Evolutionary conservation across 2,797 vertebrate species (phyloP), one percentile per base, ranked within the genome.

Genomic region (Lagocephalus sceleratus): DNA sequence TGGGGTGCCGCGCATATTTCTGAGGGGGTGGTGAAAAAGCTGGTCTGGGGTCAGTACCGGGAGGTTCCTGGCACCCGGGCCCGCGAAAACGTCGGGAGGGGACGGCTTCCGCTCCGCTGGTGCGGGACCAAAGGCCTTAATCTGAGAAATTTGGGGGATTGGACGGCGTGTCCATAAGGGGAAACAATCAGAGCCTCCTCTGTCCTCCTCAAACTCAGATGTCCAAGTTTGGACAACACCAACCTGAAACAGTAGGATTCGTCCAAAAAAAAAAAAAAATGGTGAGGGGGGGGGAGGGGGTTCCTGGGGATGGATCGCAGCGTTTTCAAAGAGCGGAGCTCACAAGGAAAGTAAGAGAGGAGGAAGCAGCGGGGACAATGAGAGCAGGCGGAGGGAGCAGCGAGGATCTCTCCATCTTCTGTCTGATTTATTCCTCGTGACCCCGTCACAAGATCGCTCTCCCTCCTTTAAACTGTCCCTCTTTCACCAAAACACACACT

Each of bases 361-460:
- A 12, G 57, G 64, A 60, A 42, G 23, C 14, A 68, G 64, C 46
- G 39, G 8, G 15, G 17, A 42, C 16, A 8, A 42, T 41, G 19
- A 42, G 19, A n/a, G 19, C 9, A 19, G 19, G 17, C 17, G 16
- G 3, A 9, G 39, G 6, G 39, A n/a, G 39, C 40, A 3, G 40
- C 5, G 46, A 74, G 58, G 68, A 82, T 73, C 80, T 76, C 72
- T 68, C 54, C 58, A 59, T 54, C 70, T 82, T 74, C 84, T 64
- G 82, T 88, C 83, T 84, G 84, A 90, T 87, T 87, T 84, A 85
- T 85, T 88, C 87, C 84, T 84, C 78, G 85, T 88, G 86, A 88
- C 81, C 84, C 75, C 47, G 55, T 88, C 86, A 89, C 83, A 89
- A 86, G 85, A 88, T 84, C 79, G 81, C 66, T 58, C 81, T 79